Evolutionary conservation across 2,888 invertebrate species (phyloP).

Genomic region (Drosophila lacicola): DNA sequence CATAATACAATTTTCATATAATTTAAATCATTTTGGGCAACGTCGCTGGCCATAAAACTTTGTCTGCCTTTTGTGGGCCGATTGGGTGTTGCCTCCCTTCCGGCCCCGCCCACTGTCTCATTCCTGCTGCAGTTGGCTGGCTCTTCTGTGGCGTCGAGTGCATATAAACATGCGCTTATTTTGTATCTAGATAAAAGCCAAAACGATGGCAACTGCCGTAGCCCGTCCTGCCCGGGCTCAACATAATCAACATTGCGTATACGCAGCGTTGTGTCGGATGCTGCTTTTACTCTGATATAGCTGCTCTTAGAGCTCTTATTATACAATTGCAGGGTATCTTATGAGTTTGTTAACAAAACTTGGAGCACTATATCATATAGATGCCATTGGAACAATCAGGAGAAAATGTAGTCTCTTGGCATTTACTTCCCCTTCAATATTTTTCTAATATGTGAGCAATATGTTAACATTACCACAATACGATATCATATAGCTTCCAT

Average conservation of each 20-base stretch:
- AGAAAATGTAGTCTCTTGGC: no score
- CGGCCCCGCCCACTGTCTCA: neutral
- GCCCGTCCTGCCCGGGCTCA: constrained; percentile 27
- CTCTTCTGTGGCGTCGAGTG: constrained; percentile 27
- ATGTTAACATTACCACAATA: no score
- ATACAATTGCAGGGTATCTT: neutral
- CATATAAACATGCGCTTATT: constrained; percentile 70
- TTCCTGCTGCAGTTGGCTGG: neutral
- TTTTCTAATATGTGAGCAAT: no score
- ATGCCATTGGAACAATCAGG: no score
- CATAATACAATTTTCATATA: constrained; percentile 74
- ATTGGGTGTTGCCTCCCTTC: neutral
- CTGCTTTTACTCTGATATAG: neutral
- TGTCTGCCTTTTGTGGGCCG: constrained; percentile 49
- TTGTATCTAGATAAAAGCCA: constrained; percentile 61
- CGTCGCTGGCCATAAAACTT: constrained; percentile 67
- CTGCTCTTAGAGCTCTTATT: neutral
- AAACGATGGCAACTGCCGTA: constrained; percentile 3
- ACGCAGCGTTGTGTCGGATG: constrained; percentile 49
- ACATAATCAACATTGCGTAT: constrained; percentile 68
- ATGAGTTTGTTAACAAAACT: neutral
- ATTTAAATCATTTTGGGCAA: constrained; percentile 71
- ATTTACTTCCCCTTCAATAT: no score
- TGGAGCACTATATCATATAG: no score
- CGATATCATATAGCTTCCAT: no score